Evolutionary conservation across 2,797 vertebrate genomes (phyloP), one percentile per base, ranked within the genome.

Genomic region (Acanthis flammea): DNA sequence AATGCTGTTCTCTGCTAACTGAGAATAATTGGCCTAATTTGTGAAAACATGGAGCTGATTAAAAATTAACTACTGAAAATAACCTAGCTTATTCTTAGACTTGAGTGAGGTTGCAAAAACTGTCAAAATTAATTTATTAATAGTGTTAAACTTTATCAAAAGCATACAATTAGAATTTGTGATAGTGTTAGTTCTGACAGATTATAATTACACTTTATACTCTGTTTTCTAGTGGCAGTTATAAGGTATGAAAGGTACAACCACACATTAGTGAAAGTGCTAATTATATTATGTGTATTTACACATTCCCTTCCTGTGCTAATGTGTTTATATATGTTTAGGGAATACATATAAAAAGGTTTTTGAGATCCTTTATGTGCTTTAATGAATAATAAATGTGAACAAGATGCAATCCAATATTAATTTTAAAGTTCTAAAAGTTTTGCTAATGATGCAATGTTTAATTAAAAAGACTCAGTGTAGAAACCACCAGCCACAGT

Each of bases 201-300:
- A 33, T 89, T 90, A 22, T 91, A 77, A 80, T 94, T 91, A 30
- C 39, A 31, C 23, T 77, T 80, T 33, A 23, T 68, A 62, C 51
- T 80, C 89, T 44, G 33, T 74, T 83, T 91, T 74, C 58, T 77
- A 66, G 39, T 92, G 75, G 39, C 39, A 48, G 14, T 75, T 81
- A 24, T 31, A 71, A 87, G 33, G 42, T 80, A 51, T 27, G 48
- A 94, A 50, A 7, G 5, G 47, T 72, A 48, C 53, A 77, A 70
- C 14, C 33, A 51, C 35, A 65, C 19, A 24, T 77, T 54, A 85
- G 15, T n/a, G 45, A 35, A 85, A 79, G 45, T 18, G 21, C 72
- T 93, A 86, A 92, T 92, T 93, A 61, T 37, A n/a, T 92, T 79
- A 51, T 27, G n/a, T 88, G 50, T 77, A 72, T 94, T 94, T 87